Base-by-base conservation (phyloP, 2,113 vertebrate genomes). In the Damaliscus lunatus region DNA sequence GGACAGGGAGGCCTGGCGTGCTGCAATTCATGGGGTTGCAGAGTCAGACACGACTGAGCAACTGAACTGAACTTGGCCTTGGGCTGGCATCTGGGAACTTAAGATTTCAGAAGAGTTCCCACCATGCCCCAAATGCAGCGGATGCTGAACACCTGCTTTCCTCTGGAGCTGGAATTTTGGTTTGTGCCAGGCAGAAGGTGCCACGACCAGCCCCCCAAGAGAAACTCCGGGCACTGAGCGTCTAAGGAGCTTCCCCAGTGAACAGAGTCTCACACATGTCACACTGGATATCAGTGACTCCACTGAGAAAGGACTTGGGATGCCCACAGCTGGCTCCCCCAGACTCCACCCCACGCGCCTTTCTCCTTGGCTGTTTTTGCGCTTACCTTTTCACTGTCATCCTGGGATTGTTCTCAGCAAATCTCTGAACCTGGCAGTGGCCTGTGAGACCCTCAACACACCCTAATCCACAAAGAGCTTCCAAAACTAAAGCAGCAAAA, bases 401-500 rank as follows among this genome's bases (percentile, higher is more conserved):
- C 36, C 40, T 50, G 23, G 53, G 29, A 74, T 5, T 50, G 16
- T 31, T 80, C 50, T 50, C n/a, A 53, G n/a, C 40, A 55, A 62
- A 53, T 90, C 50, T 16, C 52, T 40, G 17, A 77, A 33, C 15
- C 86, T 13, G 33, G 33, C 17, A 11, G 57, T 31, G 33, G 46
- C 64, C 81, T 74, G 7, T 27, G 33, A 46, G 43, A 36, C 43
- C 67, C 80, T 40, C 14, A 48, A 81, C 16, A 80, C 13, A 91
- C 15, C 31, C 57, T 48, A 80, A 71, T 36, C 91, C 36, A 84
- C 29, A 36, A 77, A 77, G 48, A 82, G n/a, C 78, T 90, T 95
- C 81, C 87, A 71, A 93, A 97, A 90, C 48, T 82, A 93, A 84
- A 48, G 33, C n/a, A 91, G 40, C 16, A 86, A 9, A 83, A 88